Evolutionary conservation across 2,113 vertebrate genomes (phyloP).

Genomic region (Cinclus cinclus): DNA sequence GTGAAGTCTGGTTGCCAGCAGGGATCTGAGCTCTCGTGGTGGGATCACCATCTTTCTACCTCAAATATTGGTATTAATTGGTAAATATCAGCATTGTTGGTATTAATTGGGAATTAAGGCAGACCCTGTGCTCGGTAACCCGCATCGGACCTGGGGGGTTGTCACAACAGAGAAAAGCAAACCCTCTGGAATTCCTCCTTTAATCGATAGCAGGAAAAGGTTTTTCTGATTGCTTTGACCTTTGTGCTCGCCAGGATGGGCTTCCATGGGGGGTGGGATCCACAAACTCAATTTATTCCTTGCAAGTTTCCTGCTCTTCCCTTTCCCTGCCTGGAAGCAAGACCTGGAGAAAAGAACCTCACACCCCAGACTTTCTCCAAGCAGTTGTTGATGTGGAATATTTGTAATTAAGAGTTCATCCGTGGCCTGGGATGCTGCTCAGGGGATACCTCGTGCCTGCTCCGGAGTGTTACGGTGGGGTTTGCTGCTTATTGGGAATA

Average conservation of each 20-base stretch:
- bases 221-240: background rate
- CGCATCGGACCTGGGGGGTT: fast-evolving
- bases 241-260: background rate
- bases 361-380: background rate
- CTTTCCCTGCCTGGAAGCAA: background rate
- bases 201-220: background rate
- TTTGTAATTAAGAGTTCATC: background rate
- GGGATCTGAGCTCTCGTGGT: background rate
- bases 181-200: background rate
- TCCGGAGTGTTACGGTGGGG: background rate
- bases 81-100: fast-evolving
- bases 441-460: fast-evolving
- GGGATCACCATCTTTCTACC: background rate
- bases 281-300: background rate
- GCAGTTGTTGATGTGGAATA: background rate
- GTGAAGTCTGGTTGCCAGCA: background rate
- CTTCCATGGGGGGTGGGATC: background rate
- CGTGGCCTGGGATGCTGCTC: background rate
- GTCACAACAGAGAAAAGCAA: background rate
- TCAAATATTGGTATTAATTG: no score
- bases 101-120: background rate
- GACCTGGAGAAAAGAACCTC: background rate
- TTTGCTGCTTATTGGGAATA: background rate
- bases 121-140: background rate
- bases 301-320: background rate